These are phyloP conservation scores for Cataglyphis altisquamis DNA, from an alignment of 2,888 invertebrate species.

Conservation along the genomic window DNA sequence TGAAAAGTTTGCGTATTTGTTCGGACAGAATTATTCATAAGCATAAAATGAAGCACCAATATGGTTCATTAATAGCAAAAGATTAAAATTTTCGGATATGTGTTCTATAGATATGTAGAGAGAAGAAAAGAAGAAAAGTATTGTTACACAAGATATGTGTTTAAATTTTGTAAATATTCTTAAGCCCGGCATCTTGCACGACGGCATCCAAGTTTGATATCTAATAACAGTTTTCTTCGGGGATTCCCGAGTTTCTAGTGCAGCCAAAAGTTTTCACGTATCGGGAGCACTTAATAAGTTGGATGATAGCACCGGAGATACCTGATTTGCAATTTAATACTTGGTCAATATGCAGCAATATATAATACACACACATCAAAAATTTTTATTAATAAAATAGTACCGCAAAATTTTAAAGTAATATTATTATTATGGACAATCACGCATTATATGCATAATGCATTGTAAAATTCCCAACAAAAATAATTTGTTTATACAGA, in stretches of 20 bases:
- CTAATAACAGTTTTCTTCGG: conserved; percentile 60
- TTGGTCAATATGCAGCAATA: conserved; percentile 5
- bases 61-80: conserved; percentile 3
- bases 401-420: conserved; percentile 1
- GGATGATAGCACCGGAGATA: conserved; percentile 36
- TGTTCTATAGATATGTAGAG: not conserved
- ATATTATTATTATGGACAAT: conserved; percentile 22
- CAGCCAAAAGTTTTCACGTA: conserved; percentile 58
- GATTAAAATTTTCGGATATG: conserved; percentile 4
- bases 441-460: not conserved
- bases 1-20: conserved; percentile 21
- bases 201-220: conserved; percentile 57
- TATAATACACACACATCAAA: not conserved
- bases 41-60: not conserved
- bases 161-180: conserved; percentile 45
- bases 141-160: not conserved
- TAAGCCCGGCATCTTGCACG: conserved; percentile 4
- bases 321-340: conserved; percentile 51
- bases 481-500: not conserved
- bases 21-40: not conserved
- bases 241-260: conserved; percentile 38
- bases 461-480: not conserved
- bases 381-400: conserved; percentile 36
- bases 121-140: not conserved
- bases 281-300: conserved; percentile 63